Evolutionary conservation across 2,113 vertebrate species (phyloP).

Genomic region (Marmota flaviventris): DNA sequence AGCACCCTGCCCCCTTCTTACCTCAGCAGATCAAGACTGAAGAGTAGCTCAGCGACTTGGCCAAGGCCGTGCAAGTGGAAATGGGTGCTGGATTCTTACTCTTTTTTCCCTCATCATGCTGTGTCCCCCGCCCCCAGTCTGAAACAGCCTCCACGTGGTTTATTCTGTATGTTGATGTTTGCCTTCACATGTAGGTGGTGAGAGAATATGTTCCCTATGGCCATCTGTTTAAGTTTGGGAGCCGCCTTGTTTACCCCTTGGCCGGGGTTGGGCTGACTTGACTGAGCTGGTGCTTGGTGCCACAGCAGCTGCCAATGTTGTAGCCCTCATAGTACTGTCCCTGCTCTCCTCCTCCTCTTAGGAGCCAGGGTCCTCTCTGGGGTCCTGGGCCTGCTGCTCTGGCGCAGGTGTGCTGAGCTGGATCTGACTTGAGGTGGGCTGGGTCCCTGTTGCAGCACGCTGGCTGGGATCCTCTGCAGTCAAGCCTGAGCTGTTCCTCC

Average conservation of each 20-base stretch:
- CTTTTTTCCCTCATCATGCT: neutral
- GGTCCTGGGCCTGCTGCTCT: neutral
- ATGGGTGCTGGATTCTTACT: neutral
- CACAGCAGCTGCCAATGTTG: neutral
- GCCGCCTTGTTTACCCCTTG: neutral
- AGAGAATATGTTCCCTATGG: neutral
- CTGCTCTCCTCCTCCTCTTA: too few relatives aligned
- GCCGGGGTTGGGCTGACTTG: neutral
- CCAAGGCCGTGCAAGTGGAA: too few relatives aligned
- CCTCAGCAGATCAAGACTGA: neutral
- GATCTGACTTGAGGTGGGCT: neutral
- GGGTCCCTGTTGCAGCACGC: neutral
- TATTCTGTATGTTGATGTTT: fast-evolving
- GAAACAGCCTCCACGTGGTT: too few relatives aligned
- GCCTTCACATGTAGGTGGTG: neutral
- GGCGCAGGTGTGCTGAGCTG: neutral
- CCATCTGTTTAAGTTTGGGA: neutral
- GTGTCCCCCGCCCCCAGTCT: too few relatives aligned
- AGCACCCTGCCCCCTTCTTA: fast-evolving
- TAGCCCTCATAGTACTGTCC: neutral
- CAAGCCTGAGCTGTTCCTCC: too few relatives aligned
- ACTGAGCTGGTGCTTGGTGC: neutral
- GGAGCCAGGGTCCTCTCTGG: neutral
- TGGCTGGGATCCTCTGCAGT: too few relatives aligned
- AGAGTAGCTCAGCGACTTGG: neutral